Evolutionary conservation across 1,140 invertebrate genomes (phyloP).

Genomic region (Atta colombica): DNA sequence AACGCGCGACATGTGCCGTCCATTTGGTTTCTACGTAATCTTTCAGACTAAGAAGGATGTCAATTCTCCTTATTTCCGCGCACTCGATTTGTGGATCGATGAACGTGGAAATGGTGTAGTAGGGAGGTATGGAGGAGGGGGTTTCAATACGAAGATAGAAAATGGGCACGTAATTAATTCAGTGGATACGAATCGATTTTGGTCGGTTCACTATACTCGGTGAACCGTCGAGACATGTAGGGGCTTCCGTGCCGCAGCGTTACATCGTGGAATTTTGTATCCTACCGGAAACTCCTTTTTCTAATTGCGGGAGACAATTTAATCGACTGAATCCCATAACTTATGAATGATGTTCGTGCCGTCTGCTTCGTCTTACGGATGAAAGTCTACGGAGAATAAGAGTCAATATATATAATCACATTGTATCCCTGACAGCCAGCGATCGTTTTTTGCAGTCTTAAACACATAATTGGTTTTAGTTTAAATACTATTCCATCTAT

Average conservation of each 20-base stretch:
- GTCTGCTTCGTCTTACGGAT: constrained; percentile 7
- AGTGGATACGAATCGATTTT: constrained; percentile 74
- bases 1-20: constrained; percentile 29
- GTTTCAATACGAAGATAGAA: constrained; percentile 73
- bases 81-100: constrained; percentile 74
- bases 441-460: constrained; percentile 52
- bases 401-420: not conserved
- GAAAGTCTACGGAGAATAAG: not conserved
- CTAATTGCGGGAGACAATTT: constrained; percentile 70
- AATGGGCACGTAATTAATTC: constrained; percentile 79
- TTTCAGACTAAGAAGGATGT: constrained; percentile 60
- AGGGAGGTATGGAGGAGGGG: constrained; percentile 12
- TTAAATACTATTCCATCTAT: constrained; percentile 35
- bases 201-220: constrained; percentile 59
- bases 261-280: constrained; percentile 58
- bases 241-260: constrained; percentile 28
- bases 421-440: not conserved
- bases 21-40: constrained; percentile 66
- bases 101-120: constrained; percentile 68
- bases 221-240: constrained; percentile 61
- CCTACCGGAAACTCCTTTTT: constrained; percentile 47
- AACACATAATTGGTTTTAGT: constrained; percentile 43
- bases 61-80: constrained; percentile 69
- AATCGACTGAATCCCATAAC: constrained; percentile 67
- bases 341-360: constrained; percentile 72